Conservation (phyloP, 2,113 vertebrate genomes). For the Trachemys scripta region DNA sequence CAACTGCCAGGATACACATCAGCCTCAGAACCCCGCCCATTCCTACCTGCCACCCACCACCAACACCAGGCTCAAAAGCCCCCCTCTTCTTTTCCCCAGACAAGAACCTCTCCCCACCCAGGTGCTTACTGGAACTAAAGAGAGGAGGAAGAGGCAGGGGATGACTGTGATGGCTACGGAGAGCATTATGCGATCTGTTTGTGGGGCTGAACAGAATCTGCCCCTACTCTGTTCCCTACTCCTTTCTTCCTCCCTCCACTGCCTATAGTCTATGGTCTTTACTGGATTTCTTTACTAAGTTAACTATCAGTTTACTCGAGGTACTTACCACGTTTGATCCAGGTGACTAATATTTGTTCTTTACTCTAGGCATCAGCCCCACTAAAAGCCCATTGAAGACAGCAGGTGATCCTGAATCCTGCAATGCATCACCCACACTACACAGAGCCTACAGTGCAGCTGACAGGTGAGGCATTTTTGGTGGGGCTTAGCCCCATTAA, state of each 20-base stretch:
- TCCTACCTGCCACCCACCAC: not conserved
- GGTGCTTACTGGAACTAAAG: too few species aligned
- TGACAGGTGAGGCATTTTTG: not conserved
- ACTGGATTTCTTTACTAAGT: conserved; percentile 45
- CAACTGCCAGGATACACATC: not conserved
- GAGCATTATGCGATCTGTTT: not conserved
- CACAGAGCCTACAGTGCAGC: not conserved
- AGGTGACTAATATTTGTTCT: conserved; percentile 53
- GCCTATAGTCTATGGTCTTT: conserved; percentile 11
- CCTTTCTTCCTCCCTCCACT: not conserved
- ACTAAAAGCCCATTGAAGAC: conserved; percentile 46
- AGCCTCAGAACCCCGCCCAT: not conserved
- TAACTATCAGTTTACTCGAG: conserved; percentile 54
- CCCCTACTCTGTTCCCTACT: not conserved
- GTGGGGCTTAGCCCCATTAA: not conserved
- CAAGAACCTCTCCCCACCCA: too few species aligned
- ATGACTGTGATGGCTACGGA: not conserved
- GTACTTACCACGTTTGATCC: conserved; percentile 57
- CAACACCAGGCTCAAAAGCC: too few species aligned
- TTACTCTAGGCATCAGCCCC: conserved; percentile 25
- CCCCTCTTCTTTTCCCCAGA: too few species aligned
- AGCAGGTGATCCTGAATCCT: conserved; percentile 28
- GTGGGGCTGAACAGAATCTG: not conserved
- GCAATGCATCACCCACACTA: conserved; percentile 10
- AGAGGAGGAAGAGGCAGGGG: not conserved